Conservation (phyloP, 2,113 vertebrate genomes). For the Tringa solitaria region DNA sequence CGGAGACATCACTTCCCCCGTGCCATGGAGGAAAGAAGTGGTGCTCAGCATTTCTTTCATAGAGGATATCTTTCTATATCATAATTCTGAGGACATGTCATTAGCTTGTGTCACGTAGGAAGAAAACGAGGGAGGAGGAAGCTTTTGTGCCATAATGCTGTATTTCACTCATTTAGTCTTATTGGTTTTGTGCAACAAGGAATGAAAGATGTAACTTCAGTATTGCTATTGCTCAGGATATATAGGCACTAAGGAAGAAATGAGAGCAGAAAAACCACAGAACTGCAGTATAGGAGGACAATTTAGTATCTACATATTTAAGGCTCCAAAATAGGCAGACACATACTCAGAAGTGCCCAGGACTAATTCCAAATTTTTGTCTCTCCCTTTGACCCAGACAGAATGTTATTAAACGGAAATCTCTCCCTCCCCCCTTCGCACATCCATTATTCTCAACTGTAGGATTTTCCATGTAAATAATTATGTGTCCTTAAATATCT, state of each 20-base stretch:
- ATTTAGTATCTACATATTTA: not conserved
- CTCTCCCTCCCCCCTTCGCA: not conserved
- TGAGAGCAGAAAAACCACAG: not conserved
- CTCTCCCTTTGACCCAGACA: not conserved
- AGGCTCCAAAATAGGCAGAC: not conserved
- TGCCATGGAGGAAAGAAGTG: not conserved
- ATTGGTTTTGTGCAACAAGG: not conserved
- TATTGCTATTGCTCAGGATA: not conserved
- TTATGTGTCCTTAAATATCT: not conserved
- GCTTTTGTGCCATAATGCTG: not conserved
- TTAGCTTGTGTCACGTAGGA: not conserved
- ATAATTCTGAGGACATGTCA: not conserved
- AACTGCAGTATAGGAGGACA: not conserved
- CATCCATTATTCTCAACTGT: not conserved
- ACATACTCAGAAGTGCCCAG: not conserved
- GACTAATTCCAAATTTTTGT: not conserved
- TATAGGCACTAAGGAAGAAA: not conserved
- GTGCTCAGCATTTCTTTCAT: not conserved
- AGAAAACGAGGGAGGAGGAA: conserved; percentile 11
- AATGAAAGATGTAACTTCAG: not conserved
- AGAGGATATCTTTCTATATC: not conserved
- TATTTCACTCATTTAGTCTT: conserved; percentile 3
- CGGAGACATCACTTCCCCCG: fast-evolving
- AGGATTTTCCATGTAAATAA: not conserved
- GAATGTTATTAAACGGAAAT: not conserved